Evolutionary conservation across 2,797 vertebrate genomes (phyloP).

Genomic region (Amblyraja radiata): DNA sequence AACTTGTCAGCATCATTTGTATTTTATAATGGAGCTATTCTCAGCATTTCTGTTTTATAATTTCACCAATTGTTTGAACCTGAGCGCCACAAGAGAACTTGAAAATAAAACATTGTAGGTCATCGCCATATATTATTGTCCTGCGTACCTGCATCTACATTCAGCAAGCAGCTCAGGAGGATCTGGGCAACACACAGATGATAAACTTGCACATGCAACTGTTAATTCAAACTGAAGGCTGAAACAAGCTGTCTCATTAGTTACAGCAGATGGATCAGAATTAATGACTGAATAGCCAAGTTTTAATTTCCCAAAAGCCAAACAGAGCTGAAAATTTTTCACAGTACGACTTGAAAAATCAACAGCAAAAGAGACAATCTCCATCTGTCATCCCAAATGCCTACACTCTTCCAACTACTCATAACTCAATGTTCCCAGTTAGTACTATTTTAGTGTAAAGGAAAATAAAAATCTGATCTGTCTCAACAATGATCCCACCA

Average conservation of each 20-base stretch:
- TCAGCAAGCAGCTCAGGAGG: conserved; percentile 52
- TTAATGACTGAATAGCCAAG: conserved; percentile 73
- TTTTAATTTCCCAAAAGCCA: conserved; percentile 72
- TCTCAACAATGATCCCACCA: neutral
- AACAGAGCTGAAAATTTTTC: conserved; percentile 60
- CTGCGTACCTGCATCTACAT: conserved; percentile 37
- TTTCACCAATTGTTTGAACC: conserved; percentile 14
- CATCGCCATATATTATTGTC: conserved; percentile 56
- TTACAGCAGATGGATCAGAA: conserved; percentile 82
- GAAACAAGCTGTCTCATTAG: conserved; percentile 71
- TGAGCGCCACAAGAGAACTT: neutral
- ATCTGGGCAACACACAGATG: conserved; percentile 52
- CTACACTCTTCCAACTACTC: conserved; percentile 40
- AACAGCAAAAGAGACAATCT: conserved; percentile 60
- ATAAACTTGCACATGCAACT: conserved; percentile 57
- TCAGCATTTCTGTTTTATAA: neutral
- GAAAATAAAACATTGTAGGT: conserved; percentile 39
- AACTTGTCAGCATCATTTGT: neutral
- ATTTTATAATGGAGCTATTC: neutral
- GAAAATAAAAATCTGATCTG: neutral
- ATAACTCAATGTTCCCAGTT: neutral
- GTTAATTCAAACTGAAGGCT: conserved; percentile 66
- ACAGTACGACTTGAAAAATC: conserved; percentile 63
- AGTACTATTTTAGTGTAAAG: neutral
- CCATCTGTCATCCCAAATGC: conserved; percentile 68